Evolutionary conservation across 1,140 invertebrate species (phyloP), one percentile per base, ranked within the genome.

Genomic region (Apis cerana): DNA sequence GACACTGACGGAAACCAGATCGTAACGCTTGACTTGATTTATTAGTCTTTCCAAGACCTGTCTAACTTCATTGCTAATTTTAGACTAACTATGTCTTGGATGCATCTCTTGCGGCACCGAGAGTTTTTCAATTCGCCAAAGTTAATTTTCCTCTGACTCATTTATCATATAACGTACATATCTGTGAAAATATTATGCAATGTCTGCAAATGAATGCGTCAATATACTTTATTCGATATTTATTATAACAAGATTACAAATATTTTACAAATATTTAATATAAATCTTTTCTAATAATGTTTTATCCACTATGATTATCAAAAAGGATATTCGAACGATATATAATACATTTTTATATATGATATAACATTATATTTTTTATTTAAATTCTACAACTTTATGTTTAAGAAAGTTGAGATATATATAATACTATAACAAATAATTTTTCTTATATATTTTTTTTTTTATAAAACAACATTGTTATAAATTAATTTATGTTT

Each of bases 1-100:
- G 69, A 64, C 61, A 52, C 58, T 74, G 70, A 80, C 78, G 61
- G 70, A 74, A 80, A 80, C 61, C 69, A 80, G 69, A 80, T 79
- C 56, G 67, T 80, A 80, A 74, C 70, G 69, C 70, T 64, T 61
- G 27, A 56, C 59, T 80, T 74, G 70, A 74, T 80, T 80, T 80
- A 80, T 80, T 74, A 56, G 27, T 74, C 50, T 74, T 74, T 79
- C 56, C 67, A 71, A 79, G n/a, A 70, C 56, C 67, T 23, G 56
- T 52, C 56, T 61, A 71, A 79, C 68, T 61, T 71, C 56, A 61
- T 48, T 59, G 67, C 77, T 52, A 71, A 71, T 79, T 23, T 61
- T 71, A 70, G 56, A 70, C 67, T 10, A 33, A 15, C 19, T 19
- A 50, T 19, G 21, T 79, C 13, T 50, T 33, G 56, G 61, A 61